Conservation (phyloP, 2,888 invertebrate species). For the Punctoribates punctum region DNA sequence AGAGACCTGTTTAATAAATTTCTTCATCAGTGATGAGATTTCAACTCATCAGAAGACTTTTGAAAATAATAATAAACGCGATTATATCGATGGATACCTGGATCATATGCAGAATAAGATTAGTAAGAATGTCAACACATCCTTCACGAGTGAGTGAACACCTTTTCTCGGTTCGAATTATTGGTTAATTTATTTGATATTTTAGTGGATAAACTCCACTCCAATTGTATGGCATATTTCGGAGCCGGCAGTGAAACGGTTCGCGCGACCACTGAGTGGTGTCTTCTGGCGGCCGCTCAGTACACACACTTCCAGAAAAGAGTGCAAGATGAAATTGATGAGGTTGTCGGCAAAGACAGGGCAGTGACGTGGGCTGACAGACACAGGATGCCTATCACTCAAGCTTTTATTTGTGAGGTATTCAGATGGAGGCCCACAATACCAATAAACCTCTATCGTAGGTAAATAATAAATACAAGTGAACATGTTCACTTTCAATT, state of each 20-base stretch:
- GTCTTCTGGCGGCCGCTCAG: slow-evolving; percentile 57
- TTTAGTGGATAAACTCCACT: slow-evolving; percentile 43
- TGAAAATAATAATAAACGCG: not conserved
- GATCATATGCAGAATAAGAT: slow-evolving; percentile 44
- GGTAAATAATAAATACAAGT: not conserved
- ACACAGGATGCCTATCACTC: too few species aligned
- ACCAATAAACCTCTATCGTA: slow-evolving; percentile 47
- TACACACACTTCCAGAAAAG: slow-evolving; percentile 58
- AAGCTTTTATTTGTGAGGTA: slow-evolving; percentile 71
- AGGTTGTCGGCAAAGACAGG: slow-evolving; percentile 61
- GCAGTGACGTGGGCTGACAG: slow-evolving; percentile 57
- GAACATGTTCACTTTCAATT: too few species aligned
- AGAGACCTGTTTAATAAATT: too few species aligned
- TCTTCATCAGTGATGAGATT: not conserved
- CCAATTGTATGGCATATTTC: slow-evolving; percentile 47
- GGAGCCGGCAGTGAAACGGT: slow-evolving; percentile 48
- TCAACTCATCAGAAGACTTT: not conserved
- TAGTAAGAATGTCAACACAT: not conserved
- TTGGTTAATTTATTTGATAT: too few species aligned
- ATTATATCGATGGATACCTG: slow-evolving; percentile 40
- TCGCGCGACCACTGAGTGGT: slow-evolving; percentile 47
- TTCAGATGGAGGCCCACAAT: slow-evolving; percentile 64
- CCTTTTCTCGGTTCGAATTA: too few species aligned
- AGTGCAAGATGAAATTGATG: slow-evolving; percentile 62
- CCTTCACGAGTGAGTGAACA: too few species aligned